Evolutionary conservation across 2,888 invertebrate species (phyloP), one percentile per base, ranked within the genome.

Genomic region (Drosophila algonquin): DNA sequence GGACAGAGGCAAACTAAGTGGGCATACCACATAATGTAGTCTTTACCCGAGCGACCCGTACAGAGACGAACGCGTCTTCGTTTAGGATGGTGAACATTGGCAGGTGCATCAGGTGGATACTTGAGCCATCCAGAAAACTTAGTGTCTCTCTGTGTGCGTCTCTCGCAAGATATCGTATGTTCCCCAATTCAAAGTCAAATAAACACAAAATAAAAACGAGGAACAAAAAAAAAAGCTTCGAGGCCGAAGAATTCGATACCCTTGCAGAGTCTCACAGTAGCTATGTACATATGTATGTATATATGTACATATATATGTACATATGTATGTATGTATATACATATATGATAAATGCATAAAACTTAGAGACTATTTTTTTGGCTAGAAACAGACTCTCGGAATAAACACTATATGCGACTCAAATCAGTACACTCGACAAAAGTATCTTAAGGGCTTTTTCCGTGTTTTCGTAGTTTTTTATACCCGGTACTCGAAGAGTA

Each of bases 101-200:
- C 40, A 40, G 40, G 40, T 40, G 40, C 6, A 40, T 14, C 40
- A 24, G 24, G 24, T 24, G 24, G 24, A 5, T 32, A 53, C 52
- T 35, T 18, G 18, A 12, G 52, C 40, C 40, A 40, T 14, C 40
- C 40, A 40, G 40, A 14, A 40, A 35, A 72, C 52, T 48, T 27
- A 32, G 52, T 21, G 32, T 47, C 30, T 51, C 24, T 46, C 4
- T 46, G 16, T 54, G 50, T 50, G 45, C 57, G 21, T 40, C 32
- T 45, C 46, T 46, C 47, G 56, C 55, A 40, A 18, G 75, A 73
- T 70, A 72, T 24, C 24, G 24, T 5, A 65, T 72, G 67, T 59
- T 65, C 48, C 74, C 70, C 64, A 62, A 75, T 67, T 74, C 46
- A 59, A 61, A 77, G 70, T 67, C 76, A 80, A 80, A 70, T 71